A percentile compares a stretch with the other conserved stretches of the same genome.
phyloP scores from a whole-genome alignment of 2,888 invertebrate species.

The Baccha elongata region DNA sequence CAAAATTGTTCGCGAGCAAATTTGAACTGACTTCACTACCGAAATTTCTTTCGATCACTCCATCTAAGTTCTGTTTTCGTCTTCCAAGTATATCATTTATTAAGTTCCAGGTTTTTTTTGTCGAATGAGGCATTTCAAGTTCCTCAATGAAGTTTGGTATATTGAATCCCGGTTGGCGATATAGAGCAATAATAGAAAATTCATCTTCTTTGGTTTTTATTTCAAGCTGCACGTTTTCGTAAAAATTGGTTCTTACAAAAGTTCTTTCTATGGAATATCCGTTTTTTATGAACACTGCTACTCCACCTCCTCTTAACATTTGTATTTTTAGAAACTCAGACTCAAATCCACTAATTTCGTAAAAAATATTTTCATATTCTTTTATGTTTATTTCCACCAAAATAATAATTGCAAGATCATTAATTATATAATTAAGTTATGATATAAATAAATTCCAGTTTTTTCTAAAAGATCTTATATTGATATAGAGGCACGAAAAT shows the following conservation, averaged over 20 bases:
- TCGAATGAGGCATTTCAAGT: no score
- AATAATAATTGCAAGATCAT: neutral
- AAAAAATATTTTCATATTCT: conserved; percentile 6
- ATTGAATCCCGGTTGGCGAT: neutral
- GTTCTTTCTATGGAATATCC: neutral
- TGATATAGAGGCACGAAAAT: neutral
- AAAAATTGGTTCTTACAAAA: neutral
- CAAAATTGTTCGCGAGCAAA: no score
- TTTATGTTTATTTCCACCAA: no score
- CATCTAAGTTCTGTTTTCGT: no score
- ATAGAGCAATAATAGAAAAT: neutral
- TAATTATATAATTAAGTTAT: neutral
- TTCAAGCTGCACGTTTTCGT: neutral
- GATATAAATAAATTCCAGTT: conserved; percentile 7
- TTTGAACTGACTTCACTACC: no score
- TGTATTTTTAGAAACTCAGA: conserved; percentile 1
- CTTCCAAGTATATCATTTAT: no score
- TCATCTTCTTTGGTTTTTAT: neutral
- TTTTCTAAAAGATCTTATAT: conserved; percentile 1
- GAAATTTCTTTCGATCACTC: no score
- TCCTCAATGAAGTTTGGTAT: neutral
- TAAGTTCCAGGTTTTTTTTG: no score
- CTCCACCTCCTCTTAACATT: neutral
- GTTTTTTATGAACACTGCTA: conserved; percentile 4
- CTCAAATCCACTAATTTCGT: neutral